Conservation (phyloP, 1,140 invertebrate genomes). For the Fopius arisanus region DNA sequence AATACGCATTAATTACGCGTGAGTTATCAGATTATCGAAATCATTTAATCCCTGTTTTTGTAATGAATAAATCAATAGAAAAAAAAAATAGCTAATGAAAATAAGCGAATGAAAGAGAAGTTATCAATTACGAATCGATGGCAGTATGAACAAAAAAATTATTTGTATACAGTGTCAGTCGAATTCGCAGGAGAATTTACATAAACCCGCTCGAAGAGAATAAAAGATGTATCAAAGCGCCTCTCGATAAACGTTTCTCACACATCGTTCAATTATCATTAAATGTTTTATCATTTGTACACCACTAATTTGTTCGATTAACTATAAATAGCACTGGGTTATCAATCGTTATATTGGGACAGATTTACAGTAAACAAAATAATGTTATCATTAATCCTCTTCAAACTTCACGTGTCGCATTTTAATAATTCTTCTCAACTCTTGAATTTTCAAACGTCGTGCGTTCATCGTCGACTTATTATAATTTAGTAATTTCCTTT, state of each 20-base stretch:
- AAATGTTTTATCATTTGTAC: conserved; percentile 12
- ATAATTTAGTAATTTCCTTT: background rate
- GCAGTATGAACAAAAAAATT: conserved; percentile 13
- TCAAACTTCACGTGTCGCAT: background rate
- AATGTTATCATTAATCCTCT: background rate
- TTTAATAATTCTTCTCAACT: background rate
- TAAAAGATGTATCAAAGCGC: conserved; percentile 11
- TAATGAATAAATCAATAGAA: background rate
- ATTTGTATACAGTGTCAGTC: conserved; percentile 10
- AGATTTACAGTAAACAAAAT: conserved; percentile 10
- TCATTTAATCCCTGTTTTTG: conserved; percentile 4
- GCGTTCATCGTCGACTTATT: background rate
- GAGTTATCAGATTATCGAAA: background rate
- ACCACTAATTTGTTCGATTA: conserved; percentile 20
- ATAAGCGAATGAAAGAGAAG: background rate
- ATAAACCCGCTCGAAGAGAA: background rate
- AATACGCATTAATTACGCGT: conserved; percentile 11
- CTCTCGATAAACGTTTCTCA: background rate
- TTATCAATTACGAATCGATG: conserved; percentile 6
- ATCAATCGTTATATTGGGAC: conserved; percentile 8
- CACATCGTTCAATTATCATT: background rate
- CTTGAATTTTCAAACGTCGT: background rate
- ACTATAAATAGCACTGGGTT: conserved; percentile 18
- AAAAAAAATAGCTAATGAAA: background rate
- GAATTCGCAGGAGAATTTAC: conserved; percentile 6